A percentile compares a stretch with the other conserved stretches of the same genome.
phyloP scores from a whole-genome alignment of 2,797 vertebrate genomes.

The Phylloscopus collybita region DNA sequence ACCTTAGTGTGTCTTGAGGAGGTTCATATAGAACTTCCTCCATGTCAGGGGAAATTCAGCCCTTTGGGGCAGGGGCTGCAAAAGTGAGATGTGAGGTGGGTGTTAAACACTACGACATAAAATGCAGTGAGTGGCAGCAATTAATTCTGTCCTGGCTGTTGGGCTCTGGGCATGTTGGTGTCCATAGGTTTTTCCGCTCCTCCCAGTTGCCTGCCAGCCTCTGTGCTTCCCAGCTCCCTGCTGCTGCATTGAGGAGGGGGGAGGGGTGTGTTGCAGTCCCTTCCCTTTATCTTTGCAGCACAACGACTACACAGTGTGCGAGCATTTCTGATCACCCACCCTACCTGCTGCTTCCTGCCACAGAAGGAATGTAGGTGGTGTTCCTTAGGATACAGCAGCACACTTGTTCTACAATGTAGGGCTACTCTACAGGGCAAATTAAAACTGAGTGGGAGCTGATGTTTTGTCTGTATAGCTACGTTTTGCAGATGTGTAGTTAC shows the following conservation, averaged over 20 bases:
- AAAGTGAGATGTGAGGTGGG: not conserved
- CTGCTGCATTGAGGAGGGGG: not conserved
- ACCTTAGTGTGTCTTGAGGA: not conserved
- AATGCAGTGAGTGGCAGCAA: not conserved
- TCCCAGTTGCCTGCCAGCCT: not conserved
- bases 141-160: not conserved
- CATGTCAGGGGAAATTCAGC: not conserved
- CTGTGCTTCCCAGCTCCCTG: not conserved
- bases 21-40: not conserved
- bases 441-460: not conserved
- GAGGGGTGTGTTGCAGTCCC: not conserved
- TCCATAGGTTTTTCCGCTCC: not conserved
- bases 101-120: not conserved
- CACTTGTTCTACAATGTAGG: not conserved
- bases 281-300: not conserved
- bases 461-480: not conserved
- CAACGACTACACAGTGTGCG: not conserved
- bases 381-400: not conserved
- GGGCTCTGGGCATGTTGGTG: not conserved
- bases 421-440: not conserved
- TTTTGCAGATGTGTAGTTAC: not conserved
- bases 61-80: not conserved
- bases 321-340: not conserved
- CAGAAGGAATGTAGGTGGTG: not conserved
- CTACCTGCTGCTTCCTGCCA: not conserved